Evolutionary conservation across 30 jellyfish, hydroid and myxozoan genomes (phyloP).

Genomic region (Catostylus mosaicus): DNA sequence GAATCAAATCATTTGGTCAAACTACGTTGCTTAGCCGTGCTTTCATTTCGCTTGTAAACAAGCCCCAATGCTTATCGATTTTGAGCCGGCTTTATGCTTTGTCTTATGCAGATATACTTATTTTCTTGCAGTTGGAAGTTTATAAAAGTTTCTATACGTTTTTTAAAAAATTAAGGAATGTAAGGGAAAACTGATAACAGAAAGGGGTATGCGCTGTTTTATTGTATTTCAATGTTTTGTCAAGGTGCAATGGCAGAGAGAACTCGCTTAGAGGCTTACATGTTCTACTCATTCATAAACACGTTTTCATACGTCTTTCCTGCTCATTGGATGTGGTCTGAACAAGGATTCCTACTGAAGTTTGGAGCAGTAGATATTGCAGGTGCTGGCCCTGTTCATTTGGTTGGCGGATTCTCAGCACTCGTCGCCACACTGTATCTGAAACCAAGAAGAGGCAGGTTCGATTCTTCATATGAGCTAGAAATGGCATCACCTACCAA

Average conservation of each 20-base stretch:
- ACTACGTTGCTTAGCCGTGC: too few relatives aligned
- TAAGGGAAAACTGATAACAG: too few relatives aligned
- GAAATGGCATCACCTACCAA: constrained; percentile 87
- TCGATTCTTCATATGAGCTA: constrained; percentile 16
- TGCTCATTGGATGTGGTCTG: constrained; percentile 95
- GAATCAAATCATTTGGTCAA: too few relatives aligned
- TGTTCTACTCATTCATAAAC: constrained; percentile 83
- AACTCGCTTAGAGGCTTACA: constrained; percentile 75
- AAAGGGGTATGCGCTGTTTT: too few relatives aligned
- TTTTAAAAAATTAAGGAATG: too few relatives aligned
- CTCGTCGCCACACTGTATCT: constrained; percentile 78
- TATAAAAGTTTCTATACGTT: too few relatives aligned
- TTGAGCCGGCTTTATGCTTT: too few relatives aligned
- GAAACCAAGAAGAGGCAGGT: constrained; percentile 74
- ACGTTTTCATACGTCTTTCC: constrained; percentile 78
- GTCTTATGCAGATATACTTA: too few relatives aligned
- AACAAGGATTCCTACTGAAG: constrained; percentile 65
- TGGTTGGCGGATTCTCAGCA: constrained; percentile 90
- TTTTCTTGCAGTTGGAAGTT: too few relatives aligned
- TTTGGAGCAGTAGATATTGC: constrained; percentile 93
- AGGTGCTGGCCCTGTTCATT: constrained; percentile 92
- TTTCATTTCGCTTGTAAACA: too few relatives aligned
- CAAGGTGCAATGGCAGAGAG: constrained; percentile 98
- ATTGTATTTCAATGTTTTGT: neutral
- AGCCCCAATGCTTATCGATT: too few relatives aligned